A percentile compares a stretch with the other conserved stretches of the same genome.
Conservation (phyloP, 1,140 invertebrate species). For the Chionoecetes opilio region DNA sequence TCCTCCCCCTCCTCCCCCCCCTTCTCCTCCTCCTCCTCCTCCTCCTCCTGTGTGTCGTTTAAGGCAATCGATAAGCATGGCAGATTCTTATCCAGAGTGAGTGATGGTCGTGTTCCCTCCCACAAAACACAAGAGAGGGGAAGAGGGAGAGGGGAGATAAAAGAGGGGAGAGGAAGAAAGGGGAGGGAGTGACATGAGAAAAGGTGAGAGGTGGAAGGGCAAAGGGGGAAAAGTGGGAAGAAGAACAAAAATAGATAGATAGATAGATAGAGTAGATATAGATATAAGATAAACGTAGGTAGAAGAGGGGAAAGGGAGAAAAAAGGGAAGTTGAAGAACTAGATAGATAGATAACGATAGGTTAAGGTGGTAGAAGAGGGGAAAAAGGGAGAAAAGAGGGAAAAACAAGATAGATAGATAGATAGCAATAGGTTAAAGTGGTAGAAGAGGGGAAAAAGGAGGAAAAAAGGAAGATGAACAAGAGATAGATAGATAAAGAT, state of each 20-base stretch:
- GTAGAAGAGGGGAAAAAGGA: too few species aligned
- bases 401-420: too few species aligned
- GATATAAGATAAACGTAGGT: too few species aligned
- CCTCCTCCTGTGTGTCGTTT: conserved; percentile 1
- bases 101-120: neutral
- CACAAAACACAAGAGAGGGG: neutral
- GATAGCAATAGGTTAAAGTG: too few species aligned
- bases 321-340: too few species aligned
- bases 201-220: neutral
- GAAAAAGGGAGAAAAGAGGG: too few species aligned
- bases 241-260: neutral
- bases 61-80: neutral
- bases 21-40: conserved; percentile 15
- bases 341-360: too few species aligned
- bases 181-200: neutral
- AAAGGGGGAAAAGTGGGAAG: neutral
- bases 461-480: too few species aligned
- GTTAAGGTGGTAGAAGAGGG: too few species aligned
- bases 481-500: too few species aligned
- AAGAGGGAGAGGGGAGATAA: neutral
- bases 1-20: neutral
- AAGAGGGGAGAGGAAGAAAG: neutral
- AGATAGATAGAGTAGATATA: neutral
- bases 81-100: neutral
- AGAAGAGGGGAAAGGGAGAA: too few species aligned